Evolutionary conservation across 2,797 vertebrate genomes (phyloP).

Genomic region (Chloroceryle amazona): DNA sequence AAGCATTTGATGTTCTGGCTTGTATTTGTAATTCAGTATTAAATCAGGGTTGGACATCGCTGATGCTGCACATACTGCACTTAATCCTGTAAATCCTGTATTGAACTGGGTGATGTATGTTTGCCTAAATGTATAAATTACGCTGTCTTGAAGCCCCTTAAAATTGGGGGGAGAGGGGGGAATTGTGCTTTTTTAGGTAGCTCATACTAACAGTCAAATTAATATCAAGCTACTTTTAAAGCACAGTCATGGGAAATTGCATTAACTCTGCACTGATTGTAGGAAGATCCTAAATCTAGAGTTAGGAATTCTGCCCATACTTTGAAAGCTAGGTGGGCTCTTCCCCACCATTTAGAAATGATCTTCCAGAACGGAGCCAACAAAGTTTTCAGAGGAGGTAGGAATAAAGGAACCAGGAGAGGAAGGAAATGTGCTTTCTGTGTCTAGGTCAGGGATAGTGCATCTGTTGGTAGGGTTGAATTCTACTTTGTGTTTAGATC

Average conservation of each 20-base stretch:
- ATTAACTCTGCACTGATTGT: not conserved
- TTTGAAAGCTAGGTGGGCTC: not conserved
- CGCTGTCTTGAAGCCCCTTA: not conserved
- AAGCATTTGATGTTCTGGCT: not conserved
- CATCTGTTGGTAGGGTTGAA: not conserved
- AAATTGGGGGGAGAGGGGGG: not conserved
- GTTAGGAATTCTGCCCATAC: not conserved
- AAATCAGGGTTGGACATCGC: not conserved
- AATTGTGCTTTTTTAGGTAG: not conserved
- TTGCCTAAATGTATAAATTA: not conserved
- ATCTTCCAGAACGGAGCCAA: not conserved
- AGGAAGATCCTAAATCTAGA: not conserved
- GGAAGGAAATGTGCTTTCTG: not conserved
- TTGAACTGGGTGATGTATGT: not conserved
- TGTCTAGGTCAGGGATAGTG: not conserved
- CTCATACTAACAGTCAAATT: not conserved
- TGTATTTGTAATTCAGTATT: not conserved
- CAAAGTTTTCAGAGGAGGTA: not conserved
- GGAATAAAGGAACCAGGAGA: not conserved
- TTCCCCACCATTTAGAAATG: rapidly evolving
- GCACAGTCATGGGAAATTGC: not conserved
- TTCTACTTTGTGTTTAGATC: not conserved
- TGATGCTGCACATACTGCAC: not conserved
- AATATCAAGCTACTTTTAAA: not conserved
- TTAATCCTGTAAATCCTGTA: not conserved